Conservation (phyloP, 2,888 invertebrate genomes). For the Acleris literana region DNA sequence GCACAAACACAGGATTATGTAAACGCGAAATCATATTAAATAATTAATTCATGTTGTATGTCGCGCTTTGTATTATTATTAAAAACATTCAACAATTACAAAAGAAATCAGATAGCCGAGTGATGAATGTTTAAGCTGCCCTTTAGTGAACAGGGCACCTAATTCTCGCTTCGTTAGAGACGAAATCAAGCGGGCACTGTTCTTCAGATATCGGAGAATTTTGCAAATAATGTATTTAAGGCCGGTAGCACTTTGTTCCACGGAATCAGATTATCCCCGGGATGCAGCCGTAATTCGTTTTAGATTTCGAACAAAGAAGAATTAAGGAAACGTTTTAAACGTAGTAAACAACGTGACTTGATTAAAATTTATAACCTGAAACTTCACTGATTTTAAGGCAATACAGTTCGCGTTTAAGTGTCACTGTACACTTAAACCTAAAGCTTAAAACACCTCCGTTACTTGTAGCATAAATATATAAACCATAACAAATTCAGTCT, state of each 20-base stretch:
- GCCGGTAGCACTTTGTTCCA: conserved; percentile 49
- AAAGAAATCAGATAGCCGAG: too few relatives aligned
- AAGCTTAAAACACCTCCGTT: too few relatives aligned
- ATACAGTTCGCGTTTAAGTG: neutral
- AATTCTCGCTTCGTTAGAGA: conserved; percentile 54
- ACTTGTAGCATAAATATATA: too few relatives aligned
- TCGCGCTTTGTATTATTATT: too few relatives aligned
- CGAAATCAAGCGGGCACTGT: conserved; percentile 53
- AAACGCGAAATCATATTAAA: too few relatives aligned
- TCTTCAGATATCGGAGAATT: conserved; percentile 49
- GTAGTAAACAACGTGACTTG: conserved; percentile 21
- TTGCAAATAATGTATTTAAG: conserved; percentile 51
- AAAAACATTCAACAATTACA: too few relatives aligned
- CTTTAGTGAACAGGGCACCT: conserved; percentile 17
- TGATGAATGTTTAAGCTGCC: neutral
- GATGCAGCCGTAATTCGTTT: conserved; percentile 42
- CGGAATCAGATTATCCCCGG: conserved; percentile 43
- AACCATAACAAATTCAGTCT: too few relatives aligned
- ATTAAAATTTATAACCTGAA: conserved; percentile 1
- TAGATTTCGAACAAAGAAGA: conserved; percentile 23
- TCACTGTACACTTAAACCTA: neutral
- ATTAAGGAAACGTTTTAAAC: conserved; percentile 16
- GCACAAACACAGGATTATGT: too few relatives aligned
- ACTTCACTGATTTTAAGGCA: conserved; percentile 3
- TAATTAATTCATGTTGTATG: too few relatives aligned